Evolutionary conservation across 2,113 vertebrate species (phyloP).

Genomic region (Patagioenas fasciata): DNA sequence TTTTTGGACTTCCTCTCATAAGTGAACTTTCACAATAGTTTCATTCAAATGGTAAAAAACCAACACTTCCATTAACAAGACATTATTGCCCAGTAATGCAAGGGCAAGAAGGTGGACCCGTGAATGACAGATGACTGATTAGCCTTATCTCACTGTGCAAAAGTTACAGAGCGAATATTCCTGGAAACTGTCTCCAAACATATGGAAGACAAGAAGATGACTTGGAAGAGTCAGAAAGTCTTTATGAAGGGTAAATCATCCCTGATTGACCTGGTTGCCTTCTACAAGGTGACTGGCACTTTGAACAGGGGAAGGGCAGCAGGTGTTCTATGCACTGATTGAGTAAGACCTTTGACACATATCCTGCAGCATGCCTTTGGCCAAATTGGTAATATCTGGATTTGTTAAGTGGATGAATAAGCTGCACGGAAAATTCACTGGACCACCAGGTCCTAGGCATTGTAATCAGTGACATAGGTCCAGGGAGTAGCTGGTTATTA

Average conservation of each 20-base stretch:
- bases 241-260: neutral
- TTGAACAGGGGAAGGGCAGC: neutral
- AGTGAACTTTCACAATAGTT: neutral
- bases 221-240: neutral
- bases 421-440: neutral
- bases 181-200: neutral
- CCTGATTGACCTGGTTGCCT: fast-evolving
- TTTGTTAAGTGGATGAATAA: neutral
- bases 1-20: neutral
- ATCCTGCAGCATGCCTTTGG: neutral
- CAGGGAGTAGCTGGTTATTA: neutral
- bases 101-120: neutral
- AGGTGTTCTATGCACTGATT: neutral
- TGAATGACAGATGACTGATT: neutral
- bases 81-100: neutral
- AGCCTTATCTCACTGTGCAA: neutral
- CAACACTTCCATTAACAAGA: neutral
- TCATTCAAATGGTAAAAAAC: neutral
- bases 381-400: neutral
- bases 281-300: neutral
- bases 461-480: neutral
- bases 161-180: neutral
- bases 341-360: neutral
- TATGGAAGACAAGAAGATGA: neutral
- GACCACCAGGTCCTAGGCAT: neutral